Conservation (phyloP, 2,797 vertebrate species). For the Cyprinella venusta region DNA sequence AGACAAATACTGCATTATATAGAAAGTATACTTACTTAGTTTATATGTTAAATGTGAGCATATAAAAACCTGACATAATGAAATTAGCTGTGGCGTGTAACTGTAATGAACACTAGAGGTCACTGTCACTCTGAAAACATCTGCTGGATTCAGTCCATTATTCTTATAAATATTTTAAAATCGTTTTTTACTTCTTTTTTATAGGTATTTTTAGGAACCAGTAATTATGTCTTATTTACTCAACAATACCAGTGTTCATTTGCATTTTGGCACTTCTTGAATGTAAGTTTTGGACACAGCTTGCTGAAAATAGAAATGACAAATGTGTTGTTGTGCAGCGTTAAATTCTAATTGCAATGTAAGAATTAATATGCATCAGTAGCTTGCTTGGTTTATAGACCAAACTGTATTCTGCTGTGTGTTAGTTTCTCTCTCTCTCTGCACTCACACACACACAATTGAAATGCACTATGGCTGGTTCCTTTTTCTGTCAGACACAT, state of each 20-base stretch:
- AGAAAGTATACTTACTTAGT: too few species aligned
- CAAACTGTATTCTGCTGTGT: not conserved
- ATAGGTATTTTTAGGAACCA: not conserved
- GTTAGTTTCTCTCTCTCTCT: not conserved
- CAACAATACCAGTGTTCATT: not conserved
- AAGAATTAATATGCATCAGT: not conserved
- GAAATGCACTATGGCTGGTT: slow-evolving; percentile 56
- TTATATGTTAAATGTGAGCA: not conserved
- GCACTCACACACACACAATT: slow-evolving; percentile 51
- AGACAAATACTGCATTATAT: not conserved
- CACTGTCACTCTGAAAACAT: slow-evolving; percentile 12
- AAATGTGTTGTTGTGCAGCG: not conserved
- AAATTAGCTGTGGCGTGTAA: not conserved
- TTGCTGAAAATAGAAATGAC: not conserved
- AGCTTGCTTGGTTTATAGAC: not conserved
- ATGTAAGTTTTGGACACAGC: not conserved
- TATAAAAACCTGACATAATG: not conserved
- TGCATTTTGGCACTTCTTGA: not conserved
- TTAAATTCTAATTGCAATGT: not conserved
- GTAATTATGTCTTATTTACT: not conserved
- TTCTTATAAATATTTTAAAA: not conserved
- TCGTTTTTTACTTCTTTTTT: not conserved
- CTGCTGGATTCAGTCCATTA: not conserved
- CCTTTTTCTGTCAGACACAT: slow-evolving; percentile 38
- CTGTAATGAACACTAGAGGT: not conserved